A percentile compares a stretch with the other conserved stretches of the same genome.
Evolutionary conservation across 2,888 invertebrate species (phyloP).

Genomic region (Oscheius sp.): DNA sequence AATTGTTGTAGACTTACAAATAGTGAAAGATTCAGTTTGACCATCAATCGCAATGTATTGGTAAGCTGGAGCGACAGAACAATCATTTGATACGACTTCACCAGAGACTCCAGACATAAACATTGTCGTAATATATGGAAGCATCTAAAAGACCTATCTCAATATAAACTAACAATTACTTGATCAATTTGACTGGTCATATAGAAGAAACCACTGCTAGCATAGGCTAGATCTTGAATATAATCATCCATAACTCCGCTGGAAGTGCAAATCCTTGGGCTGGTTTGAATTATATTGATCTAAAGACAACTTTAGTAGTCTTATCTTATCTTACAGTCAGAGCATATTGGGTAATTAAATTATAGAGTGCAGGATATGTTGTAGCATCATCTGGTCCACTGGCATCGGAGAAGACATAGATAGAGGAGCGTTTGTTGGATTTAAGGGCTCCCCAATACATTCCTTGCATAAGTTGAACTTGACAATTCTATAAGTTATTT

Average conservation of each 20-base stretch:
- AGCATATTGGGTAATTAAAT: slow-evolving; percentile 37
- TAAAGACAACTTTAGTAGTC: not conserved
- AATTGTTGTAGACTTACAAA: slow-evolving; percentile 34
- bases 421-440: slow-evolving; percentile 45
- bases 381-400: slow-evolving; percentile 37
- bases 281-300: slow-evolving; percentile 22
- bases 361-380: slow-evolving; percentile 32
- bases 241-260: slow-evolving; percentile 28
- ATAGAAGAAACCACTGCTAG: slow-evolving; percentile 42
- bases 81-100: slow-evolving; percentile 41
- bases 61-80: slow-evolving; percentile 26
- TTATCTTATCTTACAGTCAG: slow-evolving; percentile 24
- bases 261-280: slow-evolving; percentile 32
- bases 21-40: slow-evolving; percentile 54
- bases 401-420: slow-evolving; percentile 61
- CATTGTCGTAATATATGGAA: slow-evolving; percentile 51
- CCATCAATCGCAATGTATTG: slow-evolving; percentile 61
- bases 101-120: slow-evolving; percentile 53
- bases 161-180: not conserved
- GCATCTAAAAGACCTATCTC: slow-evolving; percentile 28
- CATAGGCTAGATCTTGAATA: slow-evolving; percentile 33
- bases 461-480: slow-evolving; percentile 46
- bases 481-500: slow-evolving; percentile 38
- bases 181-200: slow-evolving; percentile 37
- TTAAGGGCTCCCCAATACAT: slow-evolving; percentile 41